Evolutionary conservation across 2,113 vertebrate genomes (phyloP).

Genomic region (Hippocampus zosterae): DNA sequence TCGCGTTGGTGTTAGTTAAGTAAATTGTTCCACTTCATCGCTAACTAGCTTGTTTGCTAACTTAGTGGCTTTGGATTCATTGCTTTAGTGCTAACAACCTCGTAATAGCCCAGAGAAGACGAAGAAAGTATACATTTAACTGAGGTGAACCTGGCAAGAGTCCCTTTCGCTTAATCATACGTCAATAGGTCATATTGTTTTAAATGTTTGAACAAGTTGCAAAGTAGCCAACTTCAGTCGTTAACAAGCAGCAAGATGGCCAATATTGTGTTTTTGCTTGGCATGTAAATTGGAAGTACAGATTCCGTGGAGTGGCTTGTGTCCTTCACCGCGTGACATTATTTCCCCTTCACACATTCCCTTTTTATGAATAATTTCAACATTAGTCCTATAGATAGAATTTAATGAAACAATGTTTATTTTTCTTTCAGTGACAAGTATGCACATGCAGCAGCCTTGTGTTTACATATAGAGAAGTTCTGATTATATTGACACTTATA

Average conservation of each 20-base stretch:
- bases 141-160: neutral
- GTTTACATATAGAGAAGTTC: neutral
- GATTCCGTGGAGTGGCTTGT: neutral
- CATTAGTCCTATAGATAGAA: neutral
- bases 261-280: neutral
- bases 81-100: slow-evolving; percentile 21
- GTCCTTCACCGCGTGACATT: neutral
- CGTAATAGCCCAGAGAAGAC: neutral
- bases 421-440: neutral
- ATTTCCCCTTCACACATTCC: neutral
- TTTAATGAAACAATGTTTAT: neutral
- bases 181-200: neutral
- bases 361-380: neutral
- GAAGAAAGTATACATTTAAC: neutral
- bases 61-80: slow-evolving; percentile 20
- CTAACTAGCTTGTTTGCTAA: slow-evolving; percentile 45
- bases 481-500: neutral
- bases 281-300: neutral
- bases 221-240: slow-evolving; percentile 22
- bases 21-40: slow-evolving; percentile 9
- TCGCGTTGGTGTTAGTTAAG: slow-evolving; percentile 19
- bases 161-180: neutral
- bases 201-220: slow-evolving; percentile 8
- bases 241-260: neutral
- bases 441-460: too few relatives aligned